phyloP scores from a whole-genome alignment of 23 tunicate genomes.

The Ascidia mentula region DNA sequence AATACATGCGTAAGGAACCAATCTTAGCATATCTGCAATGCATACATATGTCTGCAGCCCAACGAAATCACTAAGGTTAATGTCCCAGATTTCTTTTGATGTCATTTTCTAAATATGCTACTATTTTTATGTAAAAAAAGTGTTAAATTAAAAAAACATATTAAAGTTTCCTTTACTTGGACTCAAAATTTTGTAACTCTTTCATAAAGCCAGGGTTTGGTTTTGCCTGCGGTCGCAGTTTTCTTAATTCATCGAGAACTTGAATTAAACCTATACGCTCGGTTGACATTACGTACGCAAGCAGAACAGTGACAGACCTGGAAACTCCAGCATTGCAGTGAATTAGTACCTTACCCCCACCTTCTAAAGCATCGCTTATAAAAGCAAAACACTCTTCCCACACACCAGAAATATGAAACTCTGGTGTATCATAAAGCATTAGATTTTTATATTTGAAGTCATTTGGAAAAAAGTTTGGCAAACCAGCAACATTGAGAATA shows the following conservation, averaged over 20 bases:
- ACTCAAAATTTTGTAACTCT: slow-evolving; percentile 28
- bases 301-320: slow-evolving; percentile 24
- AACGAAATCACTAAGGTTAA: background rate
- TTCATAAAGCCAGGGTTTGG: slow-evolving; percentile 35
- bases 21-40: background rate
- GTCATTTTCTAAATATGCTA: no score
- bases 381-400: slow-evolving; percentile 16
- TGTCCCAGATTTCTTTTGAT: background rate
- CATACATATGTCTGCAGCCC: background rate
- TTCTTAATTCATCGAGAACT: slow-evolving; percentile 8
- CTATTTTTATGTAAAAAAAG: no score
- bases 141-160: background rate
- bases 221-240: slow-evolving; percentile 19
- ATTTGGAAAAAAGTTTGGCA: slow-evolving; percentile 31
- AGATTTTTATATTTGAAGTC: slow-evolving; percentile 20
- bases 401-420: slow-evolving; percentile 7
- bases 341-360: slow-evolving; percentile 29
- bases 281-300: slow-evolving; percentile 27
- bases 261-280: background rate
- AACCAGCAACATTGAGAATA: slow-evolving; percentile 32
- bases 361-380: background rate
- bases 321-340: slow-evolving; percentile 65
- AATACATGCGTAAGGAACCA: background rate
- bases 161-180: background rate
- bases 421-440: slow-evolving; percentile 26